A percentile compares a stretch with the other conserved stretches of the same genome.
Evolutionary conservation across 2,888 invertebrate genomes (phyloP).

Genomic region (Thera obeliscata): DNA sequence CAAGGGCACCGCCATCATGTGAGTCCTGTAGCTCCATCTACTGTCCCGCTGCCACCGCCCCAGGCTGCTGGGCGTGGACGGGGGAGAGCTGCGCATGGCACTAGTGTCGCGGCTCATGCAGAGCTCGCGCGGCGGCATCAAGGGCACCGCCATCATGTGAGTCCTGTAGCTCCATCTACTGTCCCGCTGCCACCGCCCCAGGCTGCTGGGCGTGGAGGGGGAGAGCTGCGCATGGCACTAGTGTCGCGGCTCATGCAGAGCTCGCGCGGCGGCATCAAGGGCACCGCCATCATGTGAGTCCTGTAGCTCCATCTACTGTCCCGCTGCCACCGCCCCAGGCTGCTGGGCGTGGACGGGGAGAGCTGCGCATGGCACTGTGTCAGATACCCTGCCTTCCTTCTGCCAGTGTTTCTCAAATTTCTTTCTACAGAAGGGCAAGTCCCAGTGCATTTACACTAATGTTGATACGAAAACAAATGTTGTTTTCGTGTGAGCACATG

Average conservation of each 20-base stretch:
- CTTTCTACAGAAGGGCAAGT: no score
- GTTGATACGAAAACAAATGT: no score
- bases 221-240: conserved; percentile 85
- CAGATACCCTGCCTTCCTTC: no score
- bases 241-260: conserved; percentile 98
- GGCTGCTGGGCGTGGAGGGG: conserved; percentile 68
- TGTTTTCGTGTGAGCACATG: no score
- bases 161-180: conserved; percentile 45
- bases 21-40: conserved; percentile 54
- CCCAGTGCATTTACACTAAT: no score
- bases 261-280: conserved; percentile 95
- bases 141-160: conserved; percentile 98
- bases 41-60: conserved; percentile 70
- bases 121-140: conserved; percentile 95
- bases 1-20: conserved; percentile 98
- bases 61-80: conserved; percentile 66
- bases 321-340: conserved; percentile 78
- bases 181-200: conserved; percentile 81
- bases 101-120: conserved; percentile 97
- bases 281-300: conserved; percentile 96
- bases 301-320: no score
- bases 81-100: conserved; percentile 78
- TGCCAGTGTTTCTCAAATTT: no score
- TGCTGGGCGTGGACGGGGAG: conserved; percentile 56
- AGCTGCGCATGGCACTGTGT: conserved; percentile 44